These are phyloP conservation scores for Anthoscopus minutus DNA, from an alignment of 2,113 vertebrate genomes.

Conservation along the genomic window DNA sequence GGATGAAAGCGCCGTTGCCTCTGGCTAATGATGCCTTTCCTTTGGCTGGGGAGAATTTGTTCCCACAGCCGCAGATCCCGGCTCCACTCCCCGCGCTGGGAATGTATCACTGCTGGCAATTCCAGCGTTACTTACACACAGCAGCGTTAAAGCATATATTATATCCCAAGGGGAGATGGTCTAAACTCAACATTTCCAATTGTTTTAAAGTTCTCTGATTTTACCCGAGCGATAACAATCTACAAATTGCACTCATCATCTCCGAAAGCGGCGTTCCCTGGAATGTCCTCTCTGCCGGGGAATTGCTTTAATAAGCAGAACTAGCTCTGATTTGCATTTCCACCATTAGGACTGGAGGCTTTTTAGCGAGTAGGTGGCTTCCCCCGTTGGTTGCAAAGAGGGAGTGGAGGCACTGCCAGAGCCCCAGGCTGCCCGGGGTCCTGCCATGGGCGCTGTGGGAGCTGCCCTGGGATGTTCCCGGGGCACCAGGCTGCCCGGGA, in stretches of 20 bases:
- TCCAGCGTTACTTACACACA: background rate
- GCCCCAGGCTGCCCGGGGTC: background rate
- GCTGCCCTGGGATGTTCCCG: background rate
- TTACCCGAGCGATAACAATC: background rate
- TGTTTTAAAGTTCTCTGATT: conserved; percentile 27
- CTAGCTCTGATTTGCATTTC: background rate
- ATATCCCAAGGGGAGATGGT: background rate
- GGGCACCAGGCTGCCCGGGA: background rate
- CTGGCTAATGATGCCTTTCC: background rate
- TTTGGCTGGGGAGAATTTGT: background rate
- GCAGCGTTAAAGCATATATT: background rate
- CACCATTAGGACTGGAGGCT: background rate
- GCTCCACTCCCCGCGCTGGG: background rate
- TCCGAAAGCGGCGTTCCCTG: background rate
- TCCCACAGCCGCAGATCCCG: background rate
- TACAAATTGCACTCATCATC: conserved; percentile 22
- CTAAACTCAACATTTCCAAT: conserved; percentile 30
- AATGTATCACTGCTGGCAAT: background rate
- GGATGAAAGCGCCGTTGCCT: background rate
- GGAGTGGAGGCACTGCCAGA: background rate
- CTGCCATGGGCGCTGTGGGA: background rate
- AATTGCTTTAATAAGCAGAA: background rate
- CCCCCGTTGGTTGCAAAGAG: background rate
- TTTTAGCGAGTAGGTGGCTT: background rate
- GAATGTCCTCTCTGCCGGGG: background rate